Conservation (phyloP, 2,113 vertebrate species). For the Saccopteryx bilineata region DNA sequence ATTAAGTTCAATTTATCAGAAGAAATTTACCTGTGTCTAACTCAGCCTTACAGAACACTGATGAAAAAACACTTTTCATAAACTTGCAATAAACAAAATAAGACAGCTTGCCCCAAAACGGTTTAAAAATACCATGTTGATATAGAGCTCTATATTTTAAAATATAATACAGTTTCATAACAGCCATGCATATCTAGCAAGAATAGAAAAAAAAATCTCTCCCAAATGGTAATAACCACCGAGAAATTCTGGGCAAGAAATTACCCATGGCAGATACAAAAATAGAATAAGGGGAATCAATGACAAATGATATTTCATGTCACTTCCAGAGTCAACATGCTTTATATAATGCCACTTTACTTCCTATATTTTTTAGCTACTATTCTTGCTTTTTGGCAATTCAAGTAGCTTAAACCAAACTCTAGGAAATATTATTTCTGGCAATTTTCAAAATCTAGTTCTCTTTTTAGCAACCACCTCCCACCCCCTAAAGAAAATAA, state of each 20-base stretch:
- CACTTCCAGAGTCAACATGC: neutral
- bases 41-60: neutral
- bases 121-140: neutral
- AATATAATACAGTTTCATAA: neutral
- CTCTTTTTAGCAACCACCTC: neutral
- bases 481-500: too few species aligned
- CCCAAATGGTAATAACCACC: neutral
- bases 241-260: neutral
- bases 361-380: slow-evolving; percentile 1
- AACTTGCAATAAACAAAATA: neutral
- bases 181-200: neutral
- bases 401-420: slow-evolving; percentile 22
- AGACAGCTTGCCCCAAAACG: neutral
- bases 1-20: neutral
- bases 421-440: slow-evolving; percentile 39
- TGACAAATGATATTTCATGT: neutral
- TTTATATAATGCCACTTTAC: neutral
- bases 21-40: neutral
- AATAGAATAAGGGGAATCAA: neutral
- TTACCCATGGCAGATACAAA: neutral
- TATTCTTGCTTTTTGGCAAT: neutral
- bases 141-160: neutral
- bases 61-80: slow-evolving; percentile 26
- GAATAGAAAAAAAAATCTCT: slow-evolving; percentile 27
- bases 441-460: neutral